These are phyloP conservation scores for Acrossocheilus fasciatus DNA, from an alignment of 2,797 vertebrate species.

Conservation along the genomic window DNA sequence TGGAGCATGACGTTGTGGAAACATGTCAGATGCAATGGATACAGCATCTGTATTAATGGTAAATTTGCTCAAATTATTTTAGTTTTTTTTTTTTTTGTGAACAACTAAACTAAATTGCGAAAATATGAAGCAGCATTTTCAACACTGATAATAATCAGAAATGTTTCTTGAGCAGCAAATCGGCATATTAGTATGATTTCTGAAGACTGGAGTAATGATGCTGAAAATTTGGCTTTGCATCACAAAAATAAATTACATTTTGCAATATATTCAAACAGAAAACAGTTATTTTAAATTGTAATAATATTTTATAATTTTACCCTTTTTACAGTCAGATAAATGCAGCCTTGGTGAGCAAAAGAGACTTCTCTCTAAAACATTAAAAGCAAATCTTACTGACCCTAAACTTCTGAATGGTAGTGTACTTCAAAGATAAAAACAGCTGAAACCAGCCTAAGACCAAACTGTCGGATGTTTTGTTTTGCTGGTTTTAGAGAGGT, in stretches of 20 bases:
- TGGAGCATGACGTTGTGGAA: too few species aligned
- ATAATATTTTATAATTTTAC: background rate
- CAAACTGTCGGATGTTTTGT: background rate
- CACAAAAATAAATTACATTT: too few species aligned
- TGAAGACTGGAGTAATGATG: background rate
- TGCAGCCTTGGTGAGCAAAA: background rate
- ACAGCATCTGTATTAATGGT: too few species aligned
- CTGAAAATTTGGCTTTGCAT: too few species aligned
- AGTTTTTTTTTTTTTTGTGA: too few species aligned
- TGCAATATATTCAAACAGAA: background rate
- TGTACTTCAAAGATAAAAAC: background rate
- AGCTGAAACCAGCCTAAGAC: background rate
- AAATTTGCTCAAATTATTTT: too few species aligned
- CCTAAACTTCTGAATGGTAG: background rate
- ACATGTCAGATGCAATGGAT: too few species aligned
- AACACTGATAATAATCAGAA: background rate
- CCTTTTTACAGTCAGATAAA: background rate
- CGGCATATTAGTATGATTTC: background rate
- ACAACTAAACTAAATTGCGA: too few species aligned
- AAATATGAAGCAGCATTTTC: too few species aligned
- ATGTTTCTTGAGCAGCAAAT: background rate
- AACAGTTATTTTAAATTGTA: background rate
- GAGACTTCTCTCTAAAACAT: background rate
- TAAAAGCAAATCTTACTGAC: background rate
- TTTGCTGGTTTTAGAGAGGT: background rate